Evolutionary conservation across 2,113 vertebrate species (phyloP).

Genomic region (Macroglossus sobrinus): DNA sequence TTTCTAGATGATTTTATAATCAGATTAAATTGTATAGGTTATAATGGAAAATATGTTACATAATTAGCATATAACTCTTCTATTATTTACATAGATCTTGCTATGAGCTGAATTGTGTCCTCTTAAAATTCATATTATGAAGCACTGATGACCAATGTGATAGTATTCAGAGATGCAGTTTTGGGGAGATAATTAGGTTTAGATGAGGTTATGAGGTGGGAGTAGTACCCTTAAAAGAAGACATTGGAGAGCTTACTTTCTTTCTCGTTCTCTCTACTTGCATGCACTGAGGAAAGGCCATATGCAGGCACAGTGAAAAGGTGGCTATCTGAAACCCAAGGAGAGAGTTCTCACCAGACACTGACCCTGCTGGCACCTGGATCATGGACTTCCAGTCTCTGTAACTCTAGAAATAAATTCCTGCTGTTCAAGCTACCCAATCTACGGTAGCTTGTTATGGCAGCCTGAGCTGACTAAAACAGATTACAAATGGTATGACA

Average conservation of each 20-base stretch:
- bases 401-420: background rate
- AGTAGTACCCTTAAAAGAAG: background rate
- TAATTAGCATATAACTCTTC: background rate
- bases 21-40: background rate
- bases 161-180: background rate
- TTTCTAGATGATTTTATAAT: background rate
- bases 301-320: background rate
- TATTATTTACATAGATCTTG: background rate
- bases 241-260: background rate
- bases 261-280: background rate
- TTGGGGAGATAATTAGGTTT: background rate
- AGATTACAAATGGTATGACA: background rate
- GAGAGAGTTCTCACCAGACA: background rate
- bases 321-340: background rate
- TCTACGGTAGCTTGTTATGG: background rate
- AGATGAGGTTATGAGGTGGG: background rate
- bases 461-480: background rate
- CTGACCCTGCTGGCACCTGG: background rate
- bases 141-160: background rate
- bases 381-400: background rate
- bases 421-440: background rate
- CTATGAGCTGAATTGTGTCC: background rate
- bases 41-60: background rate
- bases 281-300: background rate
- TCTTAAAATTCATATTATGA: background rate